phyloP scores from a whole-genome alignment of 2,888 invertebrate genomes.

The Ophion slaviceki region DNA sequence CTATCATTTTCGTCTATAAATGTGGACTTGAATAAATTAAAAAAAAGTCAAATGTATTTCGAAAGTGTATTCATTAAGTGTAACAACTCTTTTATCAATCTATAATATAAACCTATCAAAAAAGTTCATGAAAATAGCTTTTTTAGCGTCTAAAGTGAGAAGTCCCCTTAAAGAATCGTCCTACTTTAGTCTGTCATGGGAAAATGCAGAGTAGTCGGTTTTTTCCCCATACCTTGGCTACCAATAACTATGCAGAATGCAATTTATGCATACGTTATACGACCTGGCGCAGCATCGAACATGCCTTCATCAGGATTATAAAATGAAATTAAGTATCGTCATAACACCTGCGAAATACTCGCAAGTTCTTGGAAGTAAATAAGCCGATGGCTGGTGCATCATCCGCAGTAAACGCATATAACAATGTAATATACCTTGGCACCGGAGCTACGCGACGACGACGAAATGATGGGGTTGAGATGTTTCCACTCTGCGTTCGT shows the following conservation, averaged over 20 bases:
- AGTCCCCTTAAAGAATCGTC: too few relatives aligned
- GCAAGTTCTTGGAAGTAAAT: conserved; percentile 5
- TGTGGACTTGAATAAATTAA: too few relatives aligned
- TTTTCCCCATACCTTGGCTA: neutral
- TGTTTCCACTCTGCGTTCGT: conserved; percentile 22
- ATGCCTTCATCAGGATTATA: neutral
- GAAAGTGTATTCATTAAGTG: too few relatives aligned
- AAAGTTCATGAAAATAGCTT: too few relatives aligned
- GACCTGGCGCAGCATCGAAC: neutral
- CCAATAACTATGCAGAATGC: neutral
- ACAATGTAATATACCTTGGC: conserved; percentile 30
- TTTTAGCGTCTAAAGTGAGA: too few relatives aligned
- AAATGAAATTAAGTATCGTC: neutral
- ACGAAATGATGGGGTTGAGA: conserved; percentile 45
- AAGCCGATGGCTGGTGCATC: conserved; percentile 3
- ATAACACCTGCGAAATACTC: neutral
- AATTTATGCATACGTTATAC: neutral
- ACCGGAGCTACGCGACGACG: conserved; percentile 15
- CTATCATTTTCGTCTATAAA: too few relatives aligned
- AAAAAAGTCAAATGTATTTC: too few relatives aligned
- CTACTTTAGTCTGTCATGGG: too few relatives aligned
- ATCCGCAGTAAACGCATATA: neutral
- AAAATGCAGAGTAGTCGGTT: neutral
- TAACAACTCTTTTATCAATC: too few relatives aligned
- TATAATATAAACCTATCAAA: too few relatives aligned